Evolutionary conservation across 2,888 invertebrate genomes (phyloP), one percentile per base, ranked within the genome.

Genomic region (Drosophila formosana): DNA sequence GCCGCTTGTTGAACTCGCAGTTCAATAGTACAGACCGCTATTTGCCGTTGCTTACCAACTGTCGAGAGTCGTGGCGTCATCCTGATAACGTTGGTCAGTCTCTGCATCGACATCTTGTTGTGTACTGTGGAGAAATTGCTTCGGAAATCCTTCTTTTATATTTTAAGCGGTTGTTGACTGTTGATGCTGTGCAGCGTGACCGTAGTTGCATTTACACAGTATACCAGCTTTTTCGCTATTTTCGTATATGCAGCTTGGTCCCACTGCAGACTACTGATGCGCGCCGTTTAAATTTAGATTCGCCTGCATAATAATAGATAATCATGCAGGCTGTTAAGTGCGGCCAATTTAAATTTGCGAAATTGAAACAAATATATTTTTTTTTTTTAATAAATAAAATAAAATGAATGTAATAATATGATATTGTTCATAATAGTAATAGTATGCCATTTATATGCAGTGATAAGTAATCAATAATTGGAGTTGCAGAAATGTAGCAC

Each of bases 101-200:
- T 78, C 2, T 57, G 37, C 13, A 76, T 13, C 13, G 75, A 78
- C 75, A 76, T 76, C 6, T 8, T 63, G 1, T 11, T 11, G 11
- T 4, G 11, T n/a, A 37, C 37, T n/a, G n/a, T 4, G 11, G 0
- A 26, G 1, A 3, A 57, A 37, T 26, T 23, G 4, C 49, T 60
- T 66, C 3, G 9, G 37, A 63, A 58, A 7, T 4, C 18, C 25
- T 55, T 3, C 13, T 47, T 67, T 25, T 51, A 46, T 65, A 65
- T 51, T 56, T 46, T 32, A 39, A 51, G 62, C 68, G 68, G 28
- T 72, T 67, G 34, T 53, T 61, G 52, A 39, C 39, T 39, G 13
- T 39, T 41, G 39, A 41, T 18, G 3, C 4, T 4, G 37, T 37
- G 2, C 39, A 41, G 39, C 13, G 39, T 18, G 18, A 18, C 39